Evolutionary conservation across 1,140 invertebrate genomes (phyloP), one percentile per base, ranked within the genome.

Genomic region (Drosophila sturtevanti): DNA sequence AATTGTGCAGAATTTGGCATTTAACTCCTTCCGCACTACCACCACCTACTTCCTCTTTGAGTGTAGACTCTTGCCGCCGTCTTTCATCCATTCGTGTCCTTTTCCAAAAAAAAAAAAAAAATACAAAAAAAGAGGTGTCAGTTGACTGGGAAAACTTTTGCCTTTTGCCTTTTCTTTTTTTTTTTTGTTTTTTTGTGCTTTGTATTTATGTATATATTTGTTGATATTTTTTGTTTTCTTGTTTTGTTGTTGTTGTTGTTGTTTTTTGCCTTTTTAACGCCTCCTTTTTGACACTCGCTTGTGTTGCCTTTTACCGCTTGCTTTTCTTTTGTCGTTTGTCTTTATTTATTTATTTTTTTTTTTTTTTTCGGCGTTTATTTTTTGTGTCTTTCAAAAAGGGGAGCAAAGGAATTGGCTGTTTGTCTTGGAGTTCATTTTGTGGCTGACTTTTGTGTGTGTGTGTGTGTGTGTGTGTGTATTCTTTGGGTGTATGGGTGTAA

Each of bases 341-440:
- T 59, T 64, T 64, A 54, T 51, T 72, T 60, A n/a, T 18, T n/a
- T 34, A 5, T n/a, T 55, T 55, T 37, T 16, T 27, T 24, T 5
- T 7, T 41, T 64, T 27, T 27, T 27, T 41, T n/a, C 12, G 61
- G 34, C 16, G 6, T 55, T 41, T 21, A 37, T 70, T 69, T 70
- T 69, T 72, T 69, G 61, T 9, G 62, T 48, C 41, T 48, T 48
- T 21, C 9, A 21, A 44, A 44, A 24, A 34, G 31, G 44, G 22
- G 48, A 55, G 52, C 22, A 24, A 34, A 9, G 34, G 16, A 48
- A 48, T 48, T 48, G 22, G 27, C 54, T 56, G 54, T 56, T 56
- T 56, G 54, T 68, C 60, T 70, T 61, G 74, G 41, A 84, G 79
- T 87, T 87, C 76, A 87, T 89, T 87, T 79, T 87, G 82, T 55